Evolutionary conservation across 2,797 vertebrate genomes (phyloP).

Genomic region (Fundulus diaphanus): DNA sequence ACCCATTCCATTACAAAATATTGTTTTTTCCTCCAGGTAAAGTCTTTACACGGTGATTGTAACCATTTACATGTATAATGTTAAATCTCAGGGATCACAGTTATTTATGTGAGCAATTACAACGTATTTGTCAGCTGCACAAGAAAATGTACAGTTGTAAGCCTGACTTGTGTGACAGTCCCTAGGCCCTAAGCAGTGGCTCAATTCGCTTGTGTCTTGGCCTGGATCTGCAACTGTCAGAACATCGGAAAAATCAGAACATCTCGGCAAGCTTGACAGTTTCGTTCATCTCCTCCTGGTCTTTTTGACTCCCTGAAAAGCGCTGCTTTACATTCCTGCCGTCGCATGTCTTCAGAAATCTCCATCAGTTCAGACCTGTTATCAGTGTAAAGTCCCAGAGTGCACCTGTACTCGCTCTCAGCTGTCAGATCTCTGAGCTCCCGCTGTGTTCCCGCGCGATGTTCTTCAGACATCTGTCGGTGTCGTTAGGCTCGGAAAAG

Average conservation of each 20-base stretch:
- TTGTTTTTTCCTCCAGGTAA: background rate
- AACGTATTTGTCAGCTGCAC: background rate
- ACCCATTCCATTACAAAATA: background rate
- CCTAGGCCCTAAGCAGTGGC: background rate
- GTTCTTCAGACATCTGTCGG: conserved; percentile 39
- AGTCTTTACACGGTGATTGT: background rate
- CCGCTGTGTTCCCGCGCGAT: conserved; percentile 30
- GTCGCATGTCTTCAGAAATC: conserved; percentile 16
- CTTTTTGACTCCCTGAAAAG: conserved; percentile 10
- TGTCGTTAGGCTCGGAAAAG: conserved; percentile 39
- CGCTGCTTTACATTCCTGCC: conserved; percentile 8
- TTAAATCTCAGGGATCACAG: background rate
- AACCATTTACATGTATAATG: background rate
- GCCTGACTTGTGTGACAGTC: background rate
- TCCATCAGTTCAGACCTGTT: conserved; percentile 33
- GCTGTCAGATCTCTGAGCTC: conserved; percentile 42
- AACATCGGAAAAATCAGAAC: background rate
- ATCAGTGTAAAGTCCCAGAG: conserved; percentile 29
- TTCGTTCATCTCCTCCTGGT: conserved; percentile 4
- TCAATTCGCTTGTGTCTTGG: background rate
- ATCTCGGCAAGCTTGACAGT: background rate
- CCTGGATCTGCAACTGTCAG: background rate
- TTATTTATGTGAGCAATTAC: background rate
- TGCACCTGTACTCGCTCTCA: conserved; percentile 29
- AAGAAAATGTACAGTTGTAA: background rate